Conservation (phyloP, 2,113 vertebrate species). For the Narcine bancroftii region DNA sequence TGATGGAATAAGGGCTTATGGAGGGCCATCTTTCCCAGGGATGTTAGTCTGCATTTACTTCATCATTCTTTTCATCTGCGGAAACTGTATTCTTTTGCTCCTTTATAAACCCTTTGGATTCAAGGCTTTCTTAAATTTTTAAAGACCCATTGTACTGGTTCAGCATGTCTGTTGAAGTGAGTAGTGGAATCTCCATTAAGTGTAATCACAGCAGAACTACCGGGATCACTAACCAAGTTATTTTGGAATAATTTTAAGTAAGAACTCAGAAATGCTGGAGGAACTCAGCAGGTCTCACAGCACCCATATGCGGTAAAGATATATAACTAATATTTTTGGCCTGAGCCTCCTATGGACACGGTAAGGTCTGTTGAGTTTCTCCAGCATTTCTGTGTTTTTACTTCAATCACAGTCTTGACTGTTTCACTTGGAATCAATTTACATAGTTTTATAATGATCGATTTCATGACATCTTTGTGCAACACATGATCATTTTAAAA, state of each 20-base stretch:
- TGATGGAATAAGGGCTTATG: constrained; percentile 98
- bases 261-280: no score
- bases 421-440: no score
- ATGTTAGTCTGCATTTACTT: constrained; percentile 99
- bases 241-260: not conserved
- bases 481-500: not conserved
- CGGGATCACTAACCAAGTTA: not conserved
- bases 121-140: not conserved
- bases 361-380: no score
- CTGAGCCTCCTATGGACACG: no score
- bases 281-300: no score
- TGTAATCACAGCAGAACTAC: not conserved
- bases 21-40: constrained; percentile 95
- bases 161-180: not conserved
- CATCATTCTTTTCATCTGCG: constrained; percentile 99
- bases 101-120: not conserved
- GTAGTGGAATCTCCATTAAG: no score
- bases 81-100: constrained; percentile 93
- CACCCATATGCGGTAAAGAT: no score
- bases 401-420: no score
- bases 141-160: not conserved
- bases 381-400: no score
- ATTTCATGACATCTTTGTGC: not conserved
- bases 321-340: no score
- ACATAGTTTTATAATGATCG: not conserved